Evolutionary conservation across 2,113 vertebrate genomes (phyloP).

Genomic region (Stegostoma tigrinum): DNA sequence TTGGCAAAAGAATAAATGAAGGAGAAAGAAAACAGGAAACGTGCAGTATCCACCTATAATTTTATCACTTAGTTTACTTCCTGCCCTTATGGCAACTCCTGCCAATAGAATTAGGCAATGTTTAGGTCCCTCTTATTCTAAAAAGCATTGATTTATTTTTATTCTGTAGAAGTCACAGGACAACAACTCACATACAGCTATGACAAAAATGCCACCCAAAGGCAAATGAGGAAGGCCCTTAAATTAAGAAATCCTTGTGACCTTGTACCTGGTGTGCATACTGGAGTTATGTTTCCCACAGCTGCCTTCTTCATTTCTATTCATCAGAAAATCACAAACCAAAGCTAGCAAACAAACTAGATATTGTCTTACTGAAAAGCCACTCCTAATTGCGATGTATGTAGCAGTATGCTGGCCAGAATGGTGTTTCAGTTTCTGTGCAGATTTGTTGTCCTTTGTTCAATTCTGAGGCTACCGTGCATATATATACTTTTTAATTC

Average conservation of each 20-base stretch:
- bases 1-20: constrained; percentile 18
- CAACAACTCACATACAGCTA: background rate
- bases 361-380: background rate
- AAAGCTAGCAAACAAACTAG: background rate
- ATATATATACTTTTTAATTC: too few species aligned
- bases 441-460: background rate
- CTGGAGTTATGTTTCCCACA: background rate
- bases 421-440: background rate
- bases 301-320: background rate
- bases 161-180: background rate
- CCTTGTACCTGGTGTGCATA: background rate
- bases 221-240: background rate
- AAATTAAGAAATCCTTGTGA: background rate
- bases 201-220: background rate
- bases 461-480: background rate
- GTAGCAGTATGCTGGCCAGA: background rate
- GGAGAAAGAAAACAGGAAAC: constrained; percentile 33
- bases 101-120: background rate
- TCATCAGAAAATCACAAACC: background rate
- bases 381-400: background rate
- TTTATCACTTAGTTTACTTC: constrained; percentile 34
- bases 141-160: background rate
- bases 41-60: constrained; percentile 29
- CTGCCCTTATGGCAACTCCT: constrained; percentile 19
- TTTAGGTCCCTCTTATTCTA: background rate